These are phyloP conservation scores for Procambarus clarkii DNA, from an alignment of 1,140 invertebrate genomes.

Conservation along the genomic window DNA sequence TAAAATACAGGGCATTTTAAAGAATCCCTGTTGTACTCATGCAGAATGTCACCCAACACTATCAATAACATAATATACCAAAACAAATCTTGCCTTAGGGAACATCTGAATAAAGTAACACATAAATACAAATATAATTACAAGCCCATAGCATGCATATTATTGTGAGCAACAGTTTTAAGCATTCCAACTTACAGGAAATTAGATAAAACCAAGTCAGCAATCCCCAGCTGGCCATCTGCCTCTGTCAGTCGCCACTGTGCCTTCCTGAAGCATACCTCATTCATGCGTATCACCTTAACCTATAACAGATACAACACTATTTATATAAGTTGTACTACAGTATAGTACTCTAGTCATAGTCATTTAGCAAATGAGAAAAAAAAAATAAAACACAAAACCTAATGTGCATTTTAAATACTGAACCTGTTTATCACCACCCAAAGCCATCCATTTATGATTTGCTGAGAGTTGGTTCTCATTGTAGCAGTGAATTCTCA, in stretches of 20 bases:
- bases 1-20: too few relatives aligned
- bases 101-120: too few relatives aligned
- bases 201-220: conserved; percentile 95
- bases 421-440: conserved; percentile 70
- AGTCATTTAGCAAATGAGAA: background rate
- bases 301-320: conserved; percentile 77
- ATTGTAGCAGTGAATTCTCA: conserved; percentile 91
- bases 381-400: background rate
- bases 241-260: conserved; percentile 97
- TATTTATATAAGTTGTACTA: conserved; percentile 74
- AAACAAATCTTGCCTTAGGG: too few relatives aligned
- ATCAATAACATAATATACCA: too few relatives aligned
- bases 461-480: conserved; percentile 86
- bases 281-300: conserved; percentile 90
- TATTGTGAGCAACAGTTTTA: too few relatives aligned
- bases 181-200: conserved; percentile 82
- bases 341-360: background rate
- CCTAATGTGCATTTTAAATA: background rate
- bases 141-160: too few relatives aligned
- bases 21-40: too few relatives aligned
- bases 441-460: conserved; percentile 78
- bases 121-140: too few relatives aligned
- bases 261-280: conserved; percentile 99
- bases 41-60: too few relatives aligned
- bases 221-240: conserved; percentile 97